A percentile compares a stretch with the other conserved stretches of the same genome.
Evolutionary conservation across 2,797 vertebrate genomes (phyloP).

Genomic region (Hafferia zeledoni): DNA sequence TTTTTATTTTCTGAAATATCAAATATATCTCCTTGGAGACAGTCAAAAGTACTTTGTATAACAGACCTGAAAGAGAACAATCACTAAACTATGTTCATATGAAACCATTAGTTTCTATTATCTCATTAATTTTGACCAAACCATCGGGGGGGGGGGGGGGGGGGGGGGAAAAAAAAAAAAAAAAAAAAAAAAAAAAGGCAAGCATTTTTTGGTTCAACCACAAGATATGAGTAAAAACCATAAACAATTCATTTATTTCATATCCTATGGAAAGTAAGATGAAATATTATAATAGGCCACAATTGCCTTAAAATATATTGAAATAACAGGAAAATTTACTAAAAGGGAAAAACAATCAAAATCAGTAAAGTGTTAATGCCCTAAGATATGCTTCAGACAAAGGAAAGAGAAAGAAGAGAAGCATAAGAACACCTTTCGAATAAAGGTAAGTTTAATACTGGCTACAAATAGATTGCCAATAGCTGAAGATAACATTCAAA

Average conservation of each 20-base stretch:
- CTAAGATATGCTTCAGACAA: background rate
- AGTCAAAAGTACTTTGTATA: background rate
- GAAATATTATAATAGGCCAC: background rate
- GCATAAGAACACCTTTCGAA: background rate
- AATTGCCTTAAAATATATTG: background rate
- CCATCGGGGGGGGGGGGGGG: too few relatives aligned
- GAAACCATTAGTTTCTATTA: background rate
- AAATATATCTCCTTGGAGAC: background rate
- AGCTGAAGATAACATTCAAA: background rate
- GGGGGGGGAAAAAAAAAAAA: too few relatives aligned
- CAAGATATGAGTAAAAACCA: background rate
- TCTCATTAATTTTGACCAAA: background rate
- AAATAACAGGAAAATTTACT: background rate
- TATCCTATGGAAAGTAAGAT: background rate
- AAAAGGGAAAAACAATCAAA: background rate
- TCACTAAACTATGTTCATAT: background rate
- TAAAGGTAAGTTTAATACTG: background rate
- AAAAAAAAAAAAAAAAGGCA: background rate
- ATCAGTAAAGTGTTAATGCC: background rate
- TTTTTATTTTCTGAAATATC: background rate
- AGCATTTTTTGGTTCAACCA: background rate
- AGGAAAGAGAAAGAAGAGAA: background rate
- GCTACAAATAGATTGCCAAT: background rate
- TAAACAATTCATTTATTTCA: background rate
- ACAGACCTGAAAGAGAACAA: background rate